A percentile compares a stretch with the other conserved stretches of the same genome.
Conservation (phyloP, 1,140 invertebrate species). For the Drosophila sechellia region DNA sequence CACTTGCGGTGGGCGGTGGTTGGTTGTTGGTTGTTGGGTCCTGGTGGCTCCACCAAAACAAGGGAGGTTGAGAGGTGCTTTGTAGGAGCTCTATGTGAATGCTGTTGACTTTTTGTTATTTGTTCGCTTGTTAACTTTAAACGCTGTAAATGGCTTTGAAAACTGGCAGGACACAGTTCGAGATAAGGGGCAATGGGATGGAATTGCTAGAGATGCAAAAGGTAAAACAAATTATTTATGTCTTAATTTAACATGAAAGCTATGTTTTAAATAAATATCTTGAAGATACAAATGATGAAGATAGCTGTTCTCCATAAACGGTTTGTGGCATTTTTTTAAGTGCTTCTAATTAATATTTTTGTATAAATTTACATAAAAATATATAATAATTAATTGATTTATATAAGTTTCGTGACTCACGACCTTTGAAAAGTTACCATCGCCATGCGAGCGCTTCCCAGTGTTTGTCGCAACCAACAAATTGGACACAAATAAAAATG, state of each 20-base stretch:
- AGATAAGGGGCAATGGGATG: slow-evolving; percentile 8
- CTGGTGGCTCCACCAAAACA: neutral
- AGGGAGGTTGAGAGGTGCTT: slow-evolving; percentile 12
- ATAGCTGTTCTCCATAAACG: too few species aligned
- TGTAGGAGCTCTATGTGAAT: slow-evolving; percentile 36
- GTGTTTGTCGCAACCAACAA: slow-evolving; percentile 65
- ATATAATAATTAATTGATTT: neutral
- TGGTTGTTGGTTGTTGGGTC: neutral
- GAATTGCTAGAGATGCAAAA: slow-evolving; percentile 13
- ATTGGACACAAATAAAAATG: slow-evolving; percentile 84
- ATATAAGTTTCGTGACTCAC: slow-evolving; percentile 14
- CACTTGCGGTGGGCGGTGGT: slow-evolving; percentile 34
- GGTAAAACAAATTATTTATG: neutral
- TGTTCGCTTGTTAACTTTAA: slow-evolving; percentile 82
- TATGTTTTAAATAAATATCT: too few species aligned
- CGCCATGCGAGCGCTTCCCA: slow-evolving; percentile 5
- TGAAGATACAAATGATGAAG: too few species aligned
- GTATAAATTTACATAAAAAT: neutral
- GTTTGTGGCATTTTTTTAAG: too few species aligned
- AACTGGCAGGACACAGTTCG: slow-evolving; percentile 60
- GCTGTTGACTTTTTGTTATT: slow-evolving; percentile 80
- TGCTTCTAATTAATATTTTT: too few species aligned
- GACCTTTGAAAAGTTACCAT: slow-evolving; percentile 3
- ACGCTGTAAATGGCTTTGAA: slow-evolving; percentile 81
- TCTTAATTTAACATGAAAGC: neutral